A percentile compares a stretch with the other conserved stretches of the same genome.
These are phyloP conservation scores for Cantharis nigra DNA, from an alignment of 2,888 invertebrate species.

Conservation along the genomic window DNA sequence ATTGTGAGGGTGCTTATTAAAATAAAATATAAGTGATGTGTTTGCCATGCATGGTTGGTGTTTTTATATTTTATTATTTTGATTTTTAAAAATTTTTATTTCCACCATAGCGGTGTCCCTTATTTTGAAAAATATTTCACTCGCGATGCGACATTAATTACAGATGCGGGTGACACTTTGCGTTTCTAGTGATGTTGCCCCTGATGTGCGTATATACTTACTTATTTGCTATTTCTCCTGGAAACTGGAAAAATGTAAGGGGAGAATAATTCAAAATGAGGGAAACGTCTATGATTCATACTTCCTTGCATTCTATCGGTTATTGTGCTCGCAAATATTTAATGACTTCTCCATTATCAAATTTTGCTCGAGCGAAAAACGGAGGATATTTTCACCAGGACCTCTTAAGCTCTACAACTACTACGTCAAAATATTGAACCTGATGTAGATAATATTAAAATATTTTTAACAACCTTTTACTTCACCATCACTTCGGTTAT, in stretches of 20 bases:
- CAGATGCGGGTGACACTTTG: conserved; percentile 46
- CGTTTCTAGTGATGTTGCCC: conserved; percentile 44
- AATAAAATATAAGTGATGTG: conserved; percentile 16
- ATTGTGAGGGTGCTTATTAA: conserved; percentile 17
- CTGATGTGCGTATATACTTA: conserved; percentile 34
- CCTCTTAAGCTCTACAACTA: conserved; percentile 13
- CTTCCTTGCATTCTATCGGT: conserved; percentile 43
- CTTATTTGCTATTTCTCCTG: conserved; percentile 48
- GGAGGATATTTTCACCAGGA: conserved; percentile 32
- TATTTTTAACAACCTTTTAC: background rate
- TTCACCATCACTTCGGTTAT: background rate
- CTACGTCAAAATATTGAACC: background rate
- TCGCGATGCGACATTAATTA: conserved; percentile 30
- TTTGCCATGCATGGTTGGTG: conserved; percentile 14
- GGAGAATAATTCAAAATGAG: conserved; percentile 48
- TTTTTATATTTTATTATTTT: background rate
- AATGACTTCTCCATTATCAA: conserved; percentile 45
- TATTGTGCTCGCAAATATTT: conserved; percentile 45
- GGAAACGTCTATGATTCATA: conserved; percentile 53
- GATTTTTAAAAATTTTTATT: background rate
- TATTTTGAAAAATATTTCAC: conserved; percentile 11
- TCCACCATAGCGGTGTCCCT: background rate
- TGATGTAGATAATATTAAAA: background rate
- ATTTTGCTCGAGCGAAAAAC: conserved; percentile 22
- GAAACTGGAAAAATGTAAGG: conserved; percentile 47